phyloP scores from a whole-genome alignment of 2,113 vertebrate species.

The Corythaeola cristata region DNA sequence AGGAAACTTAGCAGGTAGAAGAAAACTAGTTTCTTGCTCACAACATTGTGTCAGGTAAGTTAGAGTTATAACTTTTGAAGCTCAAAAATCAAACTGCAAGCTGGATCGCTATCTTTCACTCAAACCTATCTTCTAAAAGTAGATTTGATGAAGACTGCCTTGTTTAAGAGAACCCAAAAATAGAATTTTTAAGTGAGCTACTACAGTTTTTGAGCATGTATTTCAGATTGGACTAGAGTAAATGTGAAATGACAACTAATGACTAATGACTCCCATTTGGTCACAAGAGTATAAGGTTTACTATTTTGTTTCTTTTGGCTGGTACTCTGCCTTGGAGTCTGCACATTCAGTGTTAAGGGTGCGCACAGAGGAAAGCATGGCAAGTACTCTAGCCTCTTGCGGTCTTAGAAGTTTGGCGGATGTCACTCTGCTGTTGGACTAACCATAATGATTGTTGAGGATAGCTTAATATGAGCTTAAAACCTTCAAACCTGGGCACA shows the following conservation, averaged over 20 bases:
- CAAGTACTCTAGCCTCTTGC: background rate
- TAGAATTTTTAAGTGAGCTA: background rate
- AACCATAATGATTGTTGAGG: background rate
- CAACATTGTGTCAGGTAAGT: background rate
- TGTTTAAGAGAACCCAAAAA: background rate
- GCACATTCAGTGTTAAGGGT: background rate
- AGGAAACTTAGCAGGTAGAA: background rate
- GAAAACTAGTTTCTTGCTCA: background rate
- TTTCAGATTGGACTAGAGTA: background rate
- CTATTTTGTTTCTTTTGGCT: slow-evolving; percentile 7
- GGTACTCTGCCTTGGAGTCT: background rate
- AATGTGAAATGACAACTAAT: background rate
- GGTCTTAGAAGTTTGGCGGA: background rate
- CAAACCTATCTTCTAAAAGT: background rate
- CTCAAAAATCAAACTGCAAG: background rate
- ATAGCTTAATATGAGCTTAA: background rate
- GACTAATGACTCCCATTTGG: background rate
- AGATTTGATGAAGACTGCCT: background rate
- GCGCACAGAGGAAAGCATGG: background rate
- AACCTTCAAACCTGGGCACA: background rate
- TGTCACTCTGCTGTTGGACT: background rate
- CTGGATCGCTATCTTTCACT: background rate
- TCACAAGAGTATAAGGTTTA: background rate
- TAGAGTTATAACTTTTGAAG: background rate
- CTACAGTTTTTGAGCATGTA: background rate